phyloP scores from a whole-genome alignment of 2,113 vertebrate genomes.

The Mustelus asterias region DNA sequence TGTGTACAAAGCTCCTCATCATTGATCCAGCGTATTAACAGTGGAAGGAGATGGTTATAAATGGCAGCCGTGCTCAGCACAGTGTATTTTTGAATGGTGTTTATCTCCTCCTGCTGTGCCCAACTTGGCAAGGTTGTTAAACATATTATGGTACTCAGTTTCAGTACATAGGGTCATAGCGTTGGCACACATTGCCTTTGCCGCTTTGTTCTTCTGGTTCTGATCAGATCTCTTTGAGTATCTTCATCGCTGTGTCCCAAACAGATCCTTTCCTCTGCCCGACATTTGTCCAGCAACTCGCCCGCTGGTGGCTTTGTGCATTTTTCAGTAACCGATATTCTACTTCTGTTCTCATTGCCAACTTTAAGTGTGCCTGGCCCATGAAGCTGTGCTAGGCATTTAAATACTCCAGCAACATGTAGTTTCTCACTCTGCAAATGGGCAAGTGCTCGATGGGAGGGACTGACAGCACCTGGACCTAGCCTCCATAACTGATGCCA shows the following conservation, averaged over 20 bases:
- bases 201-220: background rate
- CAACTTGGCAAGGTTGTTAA: background rate
- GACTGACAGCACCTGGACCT: background rate
- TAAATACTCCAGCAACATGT: background rate
- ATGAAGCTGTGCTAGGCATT: background rate
- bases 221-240: background rate
- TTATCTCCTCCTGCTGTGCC: background rate
- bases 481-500: background rate
- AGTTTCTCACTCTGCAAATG: background rate
- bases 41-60: background rate
- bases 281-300: background rate
- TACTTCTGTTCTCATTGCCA: background rate
- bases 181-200: background rate
- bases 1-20: background rate
- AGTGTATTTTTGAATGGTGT: background rate
- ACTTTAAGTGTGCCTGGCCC: background rate
- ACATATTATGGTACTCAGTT: background rate
- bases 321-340: background rate
- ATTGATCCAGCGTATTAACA: background rate
- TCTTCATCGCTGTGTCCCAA: background rate
- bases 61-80: background rate
- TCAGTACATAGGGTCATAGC: background rate
- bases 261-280: background rate
- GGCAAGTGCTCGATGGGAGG: background rate
- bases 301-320: background rate